Evolutionary conservation across 2,888 invertebrate genomes (phyloP), one percentile per base, ranked within the genome.

Genomic region (Crioceris asparagi): DNA sequence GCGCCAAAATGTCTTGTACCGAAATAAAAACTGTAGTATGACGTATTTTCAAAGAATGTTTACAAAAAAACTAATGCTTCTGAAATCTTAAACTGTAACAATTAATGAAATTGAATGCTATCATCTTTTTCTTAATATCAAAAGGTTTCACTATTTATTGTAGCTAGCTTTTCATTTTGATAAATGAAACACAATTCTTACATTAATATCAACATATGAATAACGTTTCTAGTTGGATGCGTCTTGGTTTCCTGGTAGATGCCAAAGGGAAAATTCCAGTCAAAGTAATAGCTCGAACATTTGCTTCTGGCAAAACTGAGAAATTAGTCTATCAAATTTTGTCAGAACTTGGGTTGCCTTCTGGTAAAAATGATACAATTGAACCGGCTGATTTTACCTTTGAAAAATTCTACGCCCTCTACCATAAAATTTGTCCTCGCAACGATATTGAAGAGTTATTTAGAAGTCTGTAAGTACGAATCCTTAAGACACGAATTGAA

Each of bases 301-400:
- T 98, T 69, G 96, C 97, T 2, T 97, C 97, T n/a, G 98, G 98
- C 21, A 94, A 94, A 71, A 94, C 96, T 3, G 98, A 98, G 67
- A 96, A 93, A 66, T 74, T 96, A 62, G 92, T 98, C 21, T 96
- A 96, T 70, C 94, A 97, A 61, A 92, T 91, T 65, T 74, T 98
- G 47, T 80, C 85, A 36, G 97, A 97, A 59, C 74, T 96, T 45
- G 91, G 85, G 16, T 74, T 99, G 46, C 94, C 97, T 0, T 84
- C 86, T 43, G 94, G 90, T 40, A 93, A 93, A 81, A 88, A 87
- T 60, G 97, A 94, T 59, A 86, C 84, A 26, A 92, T 99, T 68
- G 94, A 96, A 56, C 84, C 81, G 34, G 84, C 81, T 14, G 86
- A 86, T 33, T 97, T 98, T 62, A 97, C 96, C 1, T 98, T 97